Evolutionary conservation across 2,113 vertebrate species (phyloP).

Genomic region (Scortum barcoo): DNA sequence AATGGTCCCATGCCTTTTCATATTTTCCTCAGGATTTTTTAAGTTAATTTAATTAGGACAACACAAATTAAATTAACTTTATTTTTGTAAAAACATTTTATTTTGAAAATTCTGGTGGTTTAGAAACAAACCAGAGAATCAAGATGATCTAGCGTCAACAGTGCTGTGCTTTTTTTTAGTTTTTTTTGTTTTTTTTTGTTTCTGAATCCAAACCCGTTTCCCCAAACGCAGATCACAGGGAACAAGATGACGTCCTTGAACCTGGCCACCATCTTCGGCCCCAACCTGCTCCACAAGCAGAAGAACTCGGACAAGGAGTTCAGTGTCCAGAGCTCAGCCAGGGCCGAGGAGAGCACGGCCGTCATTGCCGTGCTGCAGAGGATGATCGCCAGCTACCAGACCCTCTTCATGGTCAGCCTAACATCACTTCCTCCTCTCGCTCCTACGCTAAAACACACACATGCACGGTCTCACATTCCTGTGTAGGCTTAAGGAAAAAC

Average conservation of each 20-base stretch:
- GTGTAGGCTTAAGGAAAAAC: conserved; percentile 38
- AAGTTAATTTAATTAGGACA: no score
- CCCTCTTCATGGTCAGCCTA: conserved; percentile 91
- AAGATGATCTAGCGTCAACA: no score
- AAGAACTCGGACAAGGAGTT: conserved; percentile 96
- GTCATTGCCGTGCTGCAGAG: conserved; percentile 93
- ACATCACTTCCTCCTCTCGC: not conserved
- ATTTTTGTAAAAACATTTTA: no score
- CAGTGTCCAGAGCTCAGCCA: conserved; percentile 93
- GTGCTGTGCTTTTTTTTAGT: no score
- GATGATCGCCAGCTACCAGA: conserved; percentile 92
- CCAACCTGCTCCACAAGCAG: conserved; percentile 95
- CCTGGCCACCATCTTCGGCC: conserved; percentile 96
- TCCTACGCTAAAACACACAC: not conserved
- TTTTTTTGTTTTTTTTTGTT: not conserved
- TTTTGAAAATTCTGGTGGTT: no score
- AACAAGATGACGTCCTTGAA: conserved; percentile 98
- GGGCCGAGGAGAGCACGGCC: conserved; percentile 95
- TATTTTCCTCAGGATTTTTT: no score
- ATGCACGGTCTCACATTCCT: conserved; percentile 16
- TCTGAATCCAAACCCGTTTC: not conserved
- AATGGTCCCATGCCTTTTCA: no score
- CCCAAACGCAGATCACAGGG: conserved; percentile 87
- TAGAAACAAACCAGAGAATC: no score
- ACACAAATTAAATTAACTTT: no score